Base-by-base conservation (phyloP, 2,797 vertebrate genomes). In the Trachops cirrhosus region DNA sequence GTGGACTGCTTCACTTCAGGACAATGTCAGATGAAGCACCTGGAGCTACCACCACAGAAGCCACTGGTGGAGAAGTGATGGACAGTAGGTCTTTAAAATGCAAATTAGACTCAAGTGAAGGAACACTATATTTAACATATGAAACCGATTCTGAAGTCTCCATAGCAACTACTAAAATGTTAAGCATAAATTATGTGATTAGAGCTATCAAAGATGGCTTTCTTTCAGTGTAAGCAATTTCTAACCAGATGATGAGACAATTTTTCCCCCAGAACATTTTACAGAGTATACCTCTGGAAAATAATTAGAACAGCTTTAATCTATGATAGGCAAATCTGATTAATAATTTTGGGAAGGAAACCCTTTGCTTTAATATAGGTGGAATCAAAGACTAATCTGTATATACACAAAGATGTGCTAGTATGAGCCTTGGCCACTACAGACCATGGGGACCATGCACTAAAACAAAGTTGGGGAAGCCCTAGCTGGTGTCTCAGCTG, bases 171-270 rank as follows among this genome's bases (percentile, higher is more conserved):
- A 87, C 59, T 54, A 84, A 94, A 97, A 75, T 1, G 22, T 94
- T 96, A 94, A 96, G 87, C 37, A 91, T 89, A 59, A 97, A 96
- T 97, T 95, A 96, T 50, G 4, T 93, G 94, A 96, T 85, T 77
- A 97, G 96, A 97, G 85, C 57, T 86, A 95, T 97, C 96, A 96
- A 96, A 52, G 94, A 96, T 74, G 96, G 16, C 34, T 96, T 96
- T 94, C 54, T 89, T 78, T 94, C 10, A 73, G 92, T 52, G 34
- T 29, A 94, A 96, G 94, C 15, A 52, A 83, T 97, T 98, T 96
- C 67, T 92, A 90, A 71, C 39, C 74, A 50, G 91, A 96, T 71
- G 94, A 89, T 57, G 37, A 79, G 50, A 54, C n/a, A 52, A 21
- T n/a, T 34, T 41, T 74, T 11, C 6, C 44, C 44, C 29, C 9